Evolutionary conservation across 2,113 vertebrate species (phyloP).

Genomic region (Coturnix japonica): DNA sequence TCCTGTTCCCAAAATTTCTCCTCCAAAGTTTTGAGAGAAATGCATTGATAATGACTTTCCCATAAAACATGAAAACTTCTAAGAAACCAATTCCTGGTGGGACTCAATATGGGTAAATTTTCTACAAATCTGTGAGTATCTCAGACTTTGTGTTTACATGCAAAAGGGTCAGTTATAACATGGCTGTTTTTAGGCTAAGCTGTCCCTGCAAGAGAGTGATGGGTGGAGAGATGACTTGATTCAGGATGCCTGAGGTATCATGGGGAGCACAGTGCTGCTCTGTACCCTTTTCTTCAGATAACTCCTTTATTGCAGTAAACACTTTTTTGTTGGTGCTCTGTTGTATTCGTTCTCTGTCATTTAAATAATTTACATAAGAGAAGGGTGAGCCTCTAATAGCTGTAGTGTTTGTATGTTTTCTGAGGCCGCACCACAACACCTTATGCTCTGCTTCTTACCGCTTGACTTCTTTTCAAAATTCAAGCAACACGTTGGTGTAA

Average conservation of each 20-base stretch:
- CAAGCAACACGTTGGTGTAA: fast-evolving
- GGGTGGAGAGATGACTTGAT: background rate
- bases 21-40: background rate
- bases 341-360: background rate
- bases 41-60: background rate
- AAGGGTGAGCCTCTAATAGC: background rate
- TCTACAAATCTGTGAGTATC: background rate
- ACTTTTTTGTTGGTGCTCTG: background rate
- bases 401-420: background rate
- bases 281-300: background rate
- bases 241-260: background rate
- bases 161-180: background rate
- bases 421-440: background rate
- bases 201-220: background rate
- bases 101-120: background rate
- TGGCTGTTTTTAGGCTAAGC: background rate
- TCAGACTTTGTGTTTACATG: background rate
- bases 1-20: background rate
- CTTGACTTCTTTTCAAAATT: background rate
- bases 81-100: background rate
- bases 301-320: background rate
- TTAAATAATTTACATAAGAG: background rate
- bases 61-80: background rate
- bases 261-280: too few relatives aligned
- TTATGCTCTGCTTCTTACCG: background rate